Percentiles rank a stretch among this genome's conserved stretches.
phyloP scores from a whole-genome alignment of 2,113 vertebrate species.

The Dromas ardeola region DNA sequence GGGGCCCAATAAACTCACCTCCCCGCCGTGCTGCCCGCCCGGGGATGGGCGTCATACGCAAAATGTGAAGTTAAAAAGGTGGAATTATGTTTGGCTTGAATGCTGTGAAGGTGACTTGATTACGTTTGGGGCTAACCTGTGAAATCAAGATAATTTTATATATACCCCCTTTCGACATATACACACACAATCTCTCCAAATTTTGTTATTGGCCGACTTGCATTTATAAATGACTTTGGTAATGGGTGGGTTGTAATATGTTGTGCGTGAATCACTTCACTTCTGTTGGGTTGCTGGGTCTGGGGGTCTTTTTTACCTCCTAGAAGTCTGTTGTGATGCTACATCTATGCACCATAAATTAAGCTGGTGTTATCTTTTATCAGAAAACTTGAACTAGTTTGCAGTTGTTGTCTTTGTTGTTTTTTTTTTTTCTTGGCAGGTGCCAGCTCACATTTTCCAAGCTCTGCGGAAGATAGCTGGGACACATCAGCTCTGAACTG shows the following conservation, averaged over 20 bases:
- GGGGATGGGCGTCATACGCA: rapidly evolving
- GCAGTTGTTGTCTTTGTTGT: not conserved
- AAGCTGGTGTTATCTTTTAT: not conserved
- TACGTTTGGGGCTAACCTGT: not conserved
- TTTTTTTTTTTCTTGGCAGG: not conserved
- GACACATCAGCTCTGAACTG: not conserved
- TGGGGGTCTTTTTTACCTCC: not conserved
- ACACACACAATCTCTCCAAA: rapidly evolving
- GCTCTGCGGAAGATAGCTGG: not conserved
- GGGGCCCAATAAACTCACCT: not conserved
- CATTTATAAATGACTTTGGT: not conserved
- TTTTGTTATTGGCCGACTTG: not conserved
- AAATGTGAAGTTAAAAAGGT: not conserved
- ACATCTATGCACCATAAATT: not conserved
- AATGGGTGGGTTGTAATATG: not conserved
- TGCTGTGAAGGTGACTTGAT: not conserved
- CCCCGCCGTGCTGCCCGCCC: rapidly evolving
- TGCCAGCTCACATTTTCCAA: not conserved
- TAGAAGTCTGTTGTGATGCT: not conserved
- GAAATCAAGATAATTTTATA: not conserved
- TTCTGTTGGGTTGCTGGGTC: not conserved
- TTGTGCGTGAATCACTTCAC: not conserved
- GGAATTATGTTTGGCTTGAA: not conserved
- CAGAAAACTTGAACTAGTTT: not conserved
- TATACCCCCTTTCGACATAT: not conserved